phyloP scores from a whole-genome alignment of 2,888 invertebrate genomes.

The Himalopsyche japonica region DNA sequence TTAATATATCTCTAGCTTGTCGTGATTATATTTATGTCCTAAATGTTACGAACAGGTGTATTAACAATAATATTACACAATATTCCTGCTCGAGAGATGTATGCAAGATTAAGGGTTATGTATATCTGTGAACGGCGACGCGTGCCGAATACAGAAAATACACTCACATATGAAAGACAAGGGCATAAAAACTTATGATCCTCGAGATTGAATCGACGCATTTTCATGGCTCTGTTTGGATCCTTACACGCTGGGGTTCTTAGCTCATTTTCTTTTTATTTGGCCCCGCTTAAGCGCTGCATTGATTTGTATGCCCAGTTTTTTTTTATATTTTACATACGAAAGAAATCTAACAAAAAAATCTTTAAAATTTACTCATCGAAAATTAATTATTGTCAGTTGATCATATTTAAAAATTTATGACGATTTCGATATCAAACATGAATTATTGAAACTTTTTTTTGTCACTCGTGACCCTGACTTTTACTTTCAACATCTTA shows the following conservation, averaged over 20 bases:
- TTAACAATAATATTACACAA: background rate
- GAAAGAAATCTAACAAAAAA: too few relatives aligned
- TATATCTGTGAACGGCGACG: background rate
- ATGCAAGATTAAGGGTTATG: background rate
- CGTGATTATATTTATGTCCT: too few relatives aligned
- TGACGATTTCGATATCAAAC: too few relatives aligned
- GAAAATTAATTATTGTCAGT: too few relatives aligned
- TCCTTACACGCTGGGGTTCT: background rate
- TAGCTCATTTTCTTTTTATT: background rate
- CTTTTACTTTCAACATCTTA: too few relatives aligned
- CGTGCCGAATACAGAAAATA: background rate
- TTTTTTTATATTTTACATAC: background rate
- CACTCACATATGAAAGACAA: background rate
- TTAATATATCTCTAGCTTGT: too few relatives aligned
- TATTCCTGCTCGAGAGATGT: background rate
- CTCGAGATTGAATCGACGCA: background rate
- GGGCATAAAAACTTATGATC: background rate
- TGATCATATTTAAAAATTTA: too few relatives aligned
- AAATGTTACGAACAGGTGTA: background rate
- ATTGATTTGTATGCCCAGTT: background rate
- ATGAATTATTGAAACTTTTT: too few relatives aligned
- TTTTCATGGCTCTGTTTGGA: background rate
- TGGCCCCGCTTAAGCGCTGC: background rate
- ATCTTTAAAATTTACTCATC: too few relatives aligned
- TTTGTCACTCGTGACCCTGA: too few relatives aligned